Evolutionary conservation across 2,797 vertebrate genomes (phyloP), one percentile per base, ranked within the genome.

Genomic region (Cuculus canorus): DNA sequence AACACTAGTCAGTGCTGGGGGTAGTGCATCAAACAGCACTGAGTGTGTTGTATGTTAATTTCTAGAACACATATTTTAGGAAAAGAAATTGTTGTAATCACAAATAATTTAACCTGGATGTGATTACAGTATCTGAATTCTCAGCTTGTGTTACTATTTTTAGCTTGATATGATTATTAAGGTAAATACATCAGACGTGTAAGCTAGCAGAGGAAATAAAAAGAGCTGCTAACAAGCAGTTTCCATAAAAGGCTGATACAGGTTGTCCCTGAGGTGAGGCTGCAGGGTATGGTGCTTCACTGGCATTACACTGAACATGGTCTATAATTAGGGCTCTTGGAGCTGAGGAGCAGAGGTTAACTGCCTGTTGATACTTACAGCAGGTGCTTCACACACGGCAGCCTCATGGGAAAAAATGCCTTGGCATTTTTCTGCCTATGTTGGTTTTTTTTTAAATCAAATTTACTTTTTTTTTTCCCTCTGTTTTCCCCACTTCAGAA

Each of bases 401-500:
- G 10, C 35, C 39, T 95, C 5, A 3, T 63, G 64, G 45, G n/a
- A 27, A 80, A 30, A 65, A 70, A 53, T 2, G 5, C 22, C 61
- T 82, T 60, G 69, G 25, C 32, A 12, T 75, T 90, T 94, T 94
- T 90, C 60, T 92, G 64, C 71, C 39, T 80, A 75, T 76, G 41
- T 50, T 35, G 32, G n/a, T n/a, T 39, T 39, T 24, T 63, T 63
- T 75, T 53, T 13, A 57, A 48, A 43, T 72, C 37, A 85, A 24
- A 25, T 65, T 77, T 2, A 17, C 1, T 45, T 7, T 17, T 47
- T 48, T 7, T 17, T 41, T 76, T 2, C 1, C 3, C 5, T 61
- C 13, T 80, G 7, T 63, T 76, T 92, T 77, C 93, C 23, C 89
- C n/a, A 52, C 88, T 96, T 92, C 96, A 99, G 99, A 99, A 99